These are phyloP conservation scores for Urocyon cinereoargenteus DNA, from an alignment of 2,797 vertebrate genomes.

Conservation along the genomic window DNA sequence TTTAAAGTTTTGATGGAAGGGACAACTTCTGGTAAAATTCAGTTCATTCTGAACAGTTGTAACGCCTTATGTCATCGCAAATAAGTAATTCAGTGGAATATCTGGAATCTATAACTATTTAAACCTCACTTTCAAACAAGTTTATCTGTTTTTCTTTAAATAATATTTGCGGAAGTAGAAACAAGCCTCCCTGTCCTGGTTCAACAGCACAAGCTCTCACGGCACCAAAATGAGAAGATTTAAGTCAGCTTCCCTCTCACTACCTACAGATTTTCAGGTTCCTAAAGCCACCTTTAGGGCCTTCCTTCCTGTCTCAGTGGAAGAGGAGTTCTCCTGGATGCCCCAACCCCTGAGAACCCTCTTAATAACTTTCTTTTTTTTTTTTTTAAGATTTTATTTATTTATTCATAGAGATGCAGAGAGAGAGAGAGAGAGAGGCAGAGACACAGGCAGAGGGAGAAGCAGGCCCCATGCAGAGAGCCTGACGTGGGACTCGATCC, in stretches of 20 bases:
- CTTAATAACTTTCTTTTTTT: neutral
- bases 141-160: neutral
- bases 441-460: neutral
- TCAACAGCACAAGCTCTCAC: neutral
- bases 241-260: neutral
- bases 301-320: neutral
- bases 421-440: neutral
- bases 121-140: neutral
- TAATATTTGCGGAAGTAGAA: neutral
- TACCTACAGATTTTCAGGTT: no score
- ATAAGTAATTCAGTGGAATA: neutral
- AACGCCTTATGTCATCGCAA: neutral
- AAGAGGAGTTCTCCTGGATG: neutral
- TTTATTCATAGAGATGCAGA: no score
- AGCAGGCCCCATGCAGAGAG: neutral
- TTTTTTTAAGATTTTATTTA: no score
- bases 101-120: neutral
- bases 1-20: neutral
- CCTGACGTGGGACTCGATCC: neutral
- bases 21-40: conserved; percentile 17
- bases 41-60: neutral
- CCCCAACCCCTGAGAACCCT: no score
- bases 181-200: neutral
- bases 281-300: neutral
- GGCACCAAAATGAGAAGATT: neutral